These are phyloP conservation scores for Sesamia inferens DNA, from an alignment of 2,888 invertebrate species.

Conservation along the genomic window DNA sequence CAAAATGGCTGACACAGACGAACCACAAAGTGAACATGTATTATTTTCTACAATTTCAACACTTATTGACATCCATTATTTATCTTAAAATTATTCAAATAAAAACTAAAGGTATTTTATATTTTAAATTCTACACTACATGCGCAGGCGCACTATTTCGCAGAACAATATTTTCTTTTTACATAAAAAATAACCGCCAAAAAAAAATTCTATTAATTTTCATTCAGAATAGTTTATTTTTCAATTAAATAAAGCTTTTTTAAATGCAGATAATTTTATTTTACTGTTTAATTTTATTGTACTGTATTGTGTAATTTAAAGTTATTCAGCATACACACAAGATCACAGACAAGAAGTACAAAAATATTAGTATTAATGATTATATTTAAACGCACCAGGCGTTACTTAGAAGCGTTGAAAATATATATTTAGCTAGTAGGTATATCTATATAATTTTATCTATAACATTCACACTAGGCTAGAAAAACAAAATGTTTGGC, in stretches of 20 bases:
- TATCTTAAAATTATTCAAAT: constrained; percentile 50
- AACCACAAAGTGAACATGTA: constrained; percentile 38
- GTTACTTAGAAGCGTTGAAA: constrained; percentile 45
- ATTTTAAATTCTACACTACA: constrained; percentile 37
- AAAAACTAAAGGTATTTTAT: constrained; percentile 29
- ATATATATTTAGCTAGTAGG: constrained; percentile 33
- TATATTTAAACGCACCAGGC: constrained; percentile 45
- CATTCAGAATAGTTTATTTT: neutral
- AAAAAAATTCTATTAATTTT: constrained; percentile 1
- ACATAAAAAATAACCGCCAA: constrained; percentile 15
- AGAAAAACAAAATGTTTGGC: constrained; percentile 42
- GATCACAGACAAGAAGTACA: constrained; percentile 70
- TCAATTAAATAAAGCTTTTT: constrained; percentile 43
- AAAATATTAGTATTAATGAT: constrained; percentile 57
- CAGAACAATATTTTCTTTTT: constrained; percentile 11
- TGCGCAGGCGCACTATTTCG: constrained; percentile 27
- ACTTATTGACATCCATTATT: constrained; percentile 49
- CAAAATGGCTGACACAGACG: constrained; percentile 55
- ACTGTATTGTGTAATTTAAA: constrained; percentile 50
- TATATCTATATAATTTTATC: constrained; percentile 31
- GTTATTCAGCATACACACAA: constrained; percentile 52
- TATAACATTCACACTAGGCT: constrained; percentile 39
- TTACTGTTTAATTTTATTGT: constrained; percentile 33
- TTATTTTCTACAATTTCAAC: constrained; percentile 48
- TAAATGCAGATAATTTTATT: constrained; percentile 50